Conservation (phyloP, 2,888 invertebrate species). For the Agonopterix heracliana region DNA sequence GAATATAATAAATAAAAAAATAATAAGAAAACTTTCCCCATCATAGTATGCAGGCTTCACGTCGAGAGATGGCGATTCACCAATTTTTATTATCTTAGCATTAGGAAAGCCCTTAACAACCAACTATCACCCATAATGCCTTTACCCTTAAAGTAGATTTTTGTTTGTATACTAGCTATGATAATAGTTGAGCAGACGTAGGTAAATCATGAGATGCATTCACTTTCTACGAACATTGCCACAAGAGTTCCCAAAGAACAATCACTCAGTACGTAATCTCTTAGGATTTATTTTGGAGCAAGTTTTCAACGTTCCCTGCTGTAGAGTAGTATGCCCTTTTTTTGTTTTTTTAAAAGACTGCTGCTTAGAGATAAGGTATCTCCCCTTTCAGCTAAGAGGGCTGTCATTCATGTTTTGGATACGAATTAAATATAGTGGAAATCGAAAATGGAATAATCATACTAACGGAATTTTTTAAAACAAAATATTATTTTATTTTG, state of each 20-base stretch:
- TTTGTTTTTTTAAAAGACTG: constrained; percentile 63
- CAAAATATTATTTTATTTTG: neutral
- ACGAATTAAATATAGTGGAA: neutral
- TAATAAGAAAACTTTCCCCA: constrained; percentile 73
- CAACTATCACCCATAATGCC: constrained; percentile 28
- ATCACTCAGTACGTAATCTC: constrained; percentile 74
- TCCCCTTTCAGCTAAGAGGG: constrained; percentile 30
- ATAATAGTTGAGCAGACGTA: constrained; percentile 16
- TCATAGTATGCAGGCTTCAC: constrained; percentile 48
- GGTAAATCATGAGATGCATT: constrained; percentile 60
- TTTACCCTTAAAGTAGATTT: constrained; percentile 23
- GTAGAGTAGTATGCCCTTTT: constrained; percentile 45
- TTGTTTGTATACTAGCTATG: constrained; percentile 10
- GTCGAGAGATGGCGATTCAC: constrained; percentile 48
- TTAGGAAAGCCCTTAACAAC: constrained; percentile 14
- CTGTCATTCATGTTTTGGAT: constrained; percentile 23
- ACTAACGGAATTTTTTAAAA: no score
- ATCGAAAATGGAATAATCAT: neutral
- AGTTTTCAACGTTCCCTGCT: constrained; percentile 32
- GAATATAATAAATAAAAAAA: constrained; percentile 69
- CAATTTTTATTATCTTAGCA: constrained; percentile 31
- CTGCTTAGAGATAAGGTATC: constrained; percentile 50
- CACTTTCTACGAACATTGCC: constrained; percentile 50
- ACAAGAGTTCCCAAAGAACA: constrained; percentile 63
- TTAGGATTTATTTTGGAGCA: constrained; percentile 54